Conservation (phyloP, 1,140 invertebrate genomes). For the Apis cerana region DNA sequence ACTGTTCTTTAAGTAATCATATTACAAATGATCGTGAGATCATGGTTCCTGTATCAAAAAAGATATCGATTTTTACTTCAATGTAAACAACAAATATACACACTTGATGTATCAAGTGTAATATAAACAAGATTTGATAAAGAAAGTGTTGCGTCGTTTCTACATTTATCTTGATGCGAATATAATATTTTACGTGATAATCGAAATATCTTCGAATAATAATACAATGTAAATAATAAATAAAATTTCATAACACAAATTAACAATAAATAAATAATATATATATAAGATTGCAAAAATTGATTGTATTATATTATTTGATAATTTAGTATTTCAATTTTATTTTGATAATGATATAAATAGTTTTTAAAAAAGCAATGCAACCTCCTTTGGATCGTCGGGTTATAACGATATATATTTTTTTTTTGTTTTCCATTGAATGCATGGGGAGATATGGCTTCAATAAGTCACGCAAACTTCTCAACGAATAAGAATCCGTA, state of each 20-base stretch:
- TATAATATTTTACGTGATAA: neutral
- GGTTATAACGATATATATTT: neutral
- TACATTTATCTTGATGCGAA: slow-evolving; percentile 5
- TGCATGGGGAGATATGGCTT: slow-evolving; percentile 33
- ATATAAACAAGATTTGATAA: slow-evolving; percentile 34
- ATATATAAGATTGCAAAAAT: neutral
- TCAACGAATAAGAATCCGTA: slow-evolving; percentile 20
- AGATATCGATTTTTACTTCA: neutral
- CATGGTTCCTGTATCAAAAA: neutral
- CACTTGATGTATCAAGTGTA: neutral
- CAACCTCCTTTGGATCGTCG: neutral
- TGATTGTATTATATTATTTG: neutral
- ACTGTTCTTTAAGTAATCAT: neutral
- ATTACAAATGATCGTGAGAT: neutral
- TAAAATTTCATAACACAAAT: neutral
- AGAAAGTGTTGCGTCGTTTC: neutral
- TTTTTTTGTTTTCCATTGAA: slow-evolving; percentile 17
- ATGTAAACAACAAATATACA: slow-evolving; percentile 16
- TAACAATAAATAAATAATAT: neutral
- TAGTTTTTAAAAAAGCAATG: neutral
- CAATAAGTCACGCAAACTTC: slow-evolving; percentile 26
- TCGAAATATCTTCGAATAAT: neutral
- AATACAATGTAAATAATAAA: slow-evolving; percentile 1
- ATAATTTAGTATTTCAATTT: neutral
- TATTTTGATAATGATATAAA: neutral